Evolutionary conservation across 2,888 invertebrate species (phyloP).

Genomic region (Empis stercorea): DNA sequence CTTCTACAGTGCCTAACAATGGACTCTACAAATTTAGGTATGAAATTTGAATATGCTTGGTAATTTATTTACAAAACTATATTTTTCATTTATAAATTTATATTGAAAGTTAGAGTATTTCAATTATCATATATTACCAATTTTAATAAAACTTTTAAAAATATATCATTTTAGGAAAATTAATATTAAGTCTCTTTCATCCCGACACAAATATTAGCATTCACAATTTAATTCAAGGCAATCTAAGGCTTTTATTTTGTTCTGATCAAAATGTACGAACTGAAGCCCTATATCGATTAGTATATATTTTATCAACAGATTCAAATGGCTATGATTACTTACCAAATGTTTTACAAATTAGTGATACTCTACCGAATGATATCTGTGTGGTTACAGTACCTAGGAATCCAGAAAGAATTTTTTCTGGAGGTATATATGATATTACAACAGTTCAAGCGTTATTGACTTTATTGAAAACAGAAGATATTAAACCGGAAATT

Average conservation of each 20-base stretch:
- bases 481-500: slow-evolving; percentile 25
- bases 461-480: slow-evolving; percentile 22
- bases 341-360: slow-evolving; percentile 19
- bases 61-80: too few relatives aligned
- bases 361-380: slow-evolving; percentile 22
- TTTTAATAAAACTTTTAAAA: neutral
- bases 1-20: slow-evolving; percentile 20
- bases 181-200: slow-evolving; percentile 21
- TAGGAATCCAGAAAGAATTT: slow-evolving; percentile 19
- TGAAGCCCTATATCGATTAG: slow-evolving; percentile 22
- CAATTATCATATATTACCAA: too few relatives aligned
- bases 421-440: slow-evolving; percentile 18
- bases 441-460: slow-evolving; percentile 18
- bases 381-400: slow-evolving; percentile 20
- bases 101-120: too few relatives aligned
- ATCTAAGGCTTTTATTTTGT: slow-evolving; percentile 26
- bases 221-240: slow-evolving; percentile 22
- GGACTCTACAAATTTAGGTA: slow-evolving; percentile 15
- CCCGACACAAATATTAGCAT: slow-evolving; percentile 22
- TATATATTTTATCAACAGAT: slow-evolving; percentile 20
- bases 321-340: slow-evolving; percentile 15
- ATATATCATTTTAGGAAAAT: slow-evolving; percentile 5
- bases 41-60: too few relatives aligned
- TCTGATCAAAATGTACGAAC: slow-evolving; percentile 17
- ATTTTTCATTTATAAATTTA: too few relatives aligned